These are phyloP conservation scores for Heliconius aoede DNA, from an alignment of 2,888 invertebrate genomes.

Conservation along the genomic window DNA sequence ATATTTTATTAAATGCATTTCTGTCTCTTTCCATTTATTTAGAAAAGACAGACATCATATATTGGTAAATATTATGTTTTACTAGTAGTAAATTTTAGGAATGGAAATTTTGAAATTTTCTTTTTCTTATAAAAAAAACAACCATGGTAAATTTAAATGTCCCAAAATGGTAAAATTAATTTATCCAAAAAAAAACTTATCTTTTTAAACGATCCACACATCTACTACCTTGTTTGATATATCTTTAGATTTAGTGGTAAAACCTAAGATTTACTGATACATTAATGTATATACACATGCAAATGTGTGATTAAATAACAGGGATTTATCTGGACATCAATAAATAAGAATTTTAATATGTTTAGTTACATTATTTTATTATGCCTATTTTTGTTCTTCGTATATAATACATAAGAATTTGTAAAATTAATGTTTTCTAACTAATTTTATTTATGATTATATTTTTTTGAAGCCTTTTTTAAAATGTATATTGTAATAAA, in stretches of 20 bases:
- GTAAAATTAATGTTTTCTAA: conserved; percentile 11
- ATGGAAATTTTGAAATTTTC: too few relatives aligned
- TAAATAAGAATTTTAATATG: neutral
- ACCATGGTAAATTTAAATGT: neutral
- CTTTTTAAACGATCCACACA: neutral
- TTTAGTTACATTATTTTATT: neutral
- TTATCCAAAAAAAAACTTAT: neutral
- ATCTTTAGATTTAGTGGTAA: neutral
- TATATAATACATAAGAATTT: conserved; percentile 8
- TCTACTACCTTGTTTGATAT: neutral
- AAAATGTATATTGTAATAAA: conserved; percentile 25
- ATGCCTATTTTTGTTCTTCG: conserved; percentile 2
- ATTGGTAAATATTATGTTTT: too few relatives aligned
- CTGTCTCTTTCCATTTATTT: neutral
- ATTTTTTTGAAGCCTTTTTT: conserved; percentile 27
- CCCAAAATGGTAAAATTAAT: neutral
- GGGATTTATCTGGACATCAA: neutral
- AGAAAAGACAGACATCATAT: neutral
- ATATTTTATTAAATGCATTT: neutral
- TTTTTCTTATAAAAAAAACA: neutral
- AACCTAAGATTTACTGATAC: neutral
- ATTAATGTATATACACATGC: neutral
- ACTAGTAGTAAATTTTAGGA: too few relatives aligned
- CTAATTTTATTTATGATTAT: conserved; percentile 22
- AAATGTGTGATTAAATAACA: neutral